A percentile compares a stretch with the other conserved stretches of the same genome.
phyloP scores from a whole-genome alignment of 2,888 invertebrate genomes.

The Ctena decussata region DNA sequence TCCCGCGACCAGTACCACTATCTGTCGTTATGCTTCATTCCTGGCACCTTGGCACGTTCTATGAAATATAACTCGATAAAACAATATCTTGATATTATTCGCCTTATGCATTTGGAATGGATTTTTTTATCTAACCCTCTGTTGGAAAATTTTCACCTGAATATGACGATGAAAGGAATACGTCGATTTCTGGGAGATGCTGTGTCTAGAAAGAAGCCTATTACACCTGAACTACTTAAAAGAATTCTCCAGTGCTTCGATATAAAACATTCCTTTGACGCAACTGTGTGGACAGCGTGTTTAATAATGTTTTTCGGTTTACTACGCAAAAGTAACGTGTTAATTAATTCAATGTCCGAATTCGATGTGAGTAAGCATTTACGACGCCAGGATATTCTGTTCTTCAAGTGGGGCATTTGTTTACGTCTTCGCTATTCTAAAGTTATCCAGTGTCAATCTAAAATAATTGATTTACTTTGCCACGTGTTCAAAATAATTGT shows the following conservation, averaged over 20 bases:
- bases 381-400: not conserved
- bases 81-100: not conserved
- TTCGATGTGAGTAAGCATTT: not conserved
- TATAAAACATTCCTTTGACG: not conserved
- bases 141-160: not conserved
- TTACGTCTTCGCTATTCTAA: not conserved
- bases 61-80: not conserved
- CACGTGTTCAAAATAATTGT: not conserved
- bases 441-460: no score
- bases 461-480: not conserved
- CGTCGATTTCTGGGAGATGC: not conserved
- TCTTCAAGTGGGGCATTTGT: not conserved
- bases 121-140: not conserved
- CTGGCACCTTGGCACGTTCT: not conserved
- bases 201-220: not conserved
- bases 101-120: not conserved
- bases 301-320: not conserved
- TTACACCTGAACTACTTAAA: not conserved
- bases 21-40: not conserved
- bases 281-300: not conserved
- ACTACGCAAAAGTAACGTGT: not conserved
- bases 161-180: not conserved
- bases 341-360: not conserved
- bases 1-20: not conserved
- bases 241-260: not conserved